These are phyloP conservation scores for Polyodon spathula DNA, from an alignment of 2,113 vertebrate species.

Conservation along the genomic window DNA sequence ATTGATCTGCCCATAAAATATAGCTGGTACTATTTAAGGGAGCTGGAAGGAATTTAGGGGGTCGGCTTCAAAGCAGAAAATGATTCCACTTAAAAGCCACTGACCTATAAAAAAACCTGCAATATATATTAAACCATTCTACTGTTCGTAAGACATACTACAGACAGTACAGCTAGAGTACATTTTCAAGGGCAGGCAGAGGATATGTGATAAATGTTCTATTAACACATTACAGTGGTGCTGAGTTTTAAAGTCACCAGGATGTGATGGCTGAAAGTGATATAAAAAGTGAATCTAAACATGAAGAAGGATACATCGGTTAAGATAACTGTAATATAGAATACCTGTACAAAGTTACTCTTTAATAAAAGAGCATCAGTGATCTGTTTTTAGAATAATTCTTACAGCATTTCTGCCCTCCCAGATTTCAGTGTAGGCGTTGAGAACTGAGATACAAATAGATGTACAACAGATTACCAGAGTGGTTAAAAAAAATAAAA, in stretches of 20 bases:
- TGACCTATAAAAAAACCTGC: constrained; percentile 16
- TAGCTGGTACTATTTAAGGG: background rate
- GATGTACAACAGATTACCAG: too few species aligned
- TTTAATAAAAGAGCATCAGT: constrained; percentile 10
- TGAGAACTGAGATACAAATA: too few species aligned
- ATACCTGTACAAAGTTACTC: constrained; percentile 31
- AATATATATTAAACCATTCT: constrained; percentile 19
- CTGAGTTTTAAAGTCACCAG: constrained; percentile 15
- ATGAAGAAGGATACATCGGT: too few species aligned
- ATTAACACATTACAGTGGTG: constrained; percentile 13
- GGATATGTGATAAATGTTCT: constrained; percentile 34
- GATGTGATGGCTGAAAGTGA: too few species aligned
- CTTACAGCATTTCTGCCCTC: too few species aligned
- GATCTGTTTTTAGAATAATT: constrained; percentile 3
- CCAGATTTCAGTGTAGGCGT: too few species aligned
- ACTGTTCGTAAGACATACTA: constrained; percentile 16
- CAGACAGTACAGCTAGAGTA: constrained; percentile 22
- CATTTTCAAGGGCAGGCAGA: constrained; percentile 32
- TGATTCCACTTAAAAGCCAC: constrained; percentile 9
- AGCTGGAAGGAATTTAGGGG: background rate
- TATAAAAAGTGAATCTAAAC: too few species aligned
- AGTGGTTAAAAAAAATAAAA: too few species aligned
- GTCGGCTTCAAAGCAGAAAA: constrained; percentile 12
- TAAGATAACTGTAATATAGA: constrained; percentile 29
- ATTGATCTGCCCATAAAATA: constrained; percentile 15